Base-by-base conservation (phyloP, 2,797 vertebrate genomes). In the Champsocephalus gunnari region DNA sequence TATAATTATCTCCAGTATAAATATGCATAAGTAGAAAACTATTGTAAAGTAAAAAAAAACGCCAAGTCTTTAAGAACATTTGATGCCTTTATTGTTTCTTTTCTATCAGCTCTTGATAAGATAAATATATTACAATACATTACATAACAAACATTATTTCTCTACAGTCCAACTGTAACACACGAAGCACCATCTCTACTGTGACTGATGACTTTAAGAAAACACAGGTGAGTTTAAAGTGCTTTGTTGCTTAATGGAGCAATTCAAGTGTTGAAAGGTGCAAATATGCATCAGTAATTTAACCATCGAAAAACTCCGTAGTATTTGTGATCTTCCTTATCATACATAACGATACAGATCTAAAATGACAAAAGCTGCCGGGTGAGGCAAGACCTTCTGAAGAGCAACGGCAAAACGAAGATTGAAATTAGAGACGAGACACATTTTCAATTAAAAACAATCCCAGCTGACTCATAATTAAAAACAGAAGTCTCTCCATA, bases 71-170 rank as follows among this genome's bases (percentile, higher is more conserved):
- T 19, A 51, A 78, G 14, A 80, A 75, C 24, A 81, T 81, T 19
- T 73, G 1, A 77, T 71, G 59, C 24, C 44, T 93, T 93, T 92
- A 90, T 90, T 91, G 14, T 34, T 71, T 56, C 54, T 49, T 51
- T 17, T 49, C 49, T 3, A 21, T 57, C 21, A 58, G 60, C 55
- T 79, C 34, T 38, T 38, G 78, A 5, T 45, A 83, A 58, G 38
- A 64, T 82, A 80, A 71, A 89, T 82, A 82, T 41, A 66, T 62
- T 56, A 60, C 66, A 9, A 5, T 34, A 82, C 28, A 54, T 71
- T 24, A 79, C 49, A 82, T 71, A 19, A 19, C 19, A 79, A 64
- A 88, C 60, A 81, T 62, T 75, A 17, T 71, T 57, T 87, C 57
- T 63, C 79, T 61, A 83, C 59, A 34, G 17, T 72, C 79, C 53